These are phyloP conservation scores for Pollachius pollachius DNA, from an alignment of 2,113 vertebrate genomes.

Conservation along the genomic window DNA sequence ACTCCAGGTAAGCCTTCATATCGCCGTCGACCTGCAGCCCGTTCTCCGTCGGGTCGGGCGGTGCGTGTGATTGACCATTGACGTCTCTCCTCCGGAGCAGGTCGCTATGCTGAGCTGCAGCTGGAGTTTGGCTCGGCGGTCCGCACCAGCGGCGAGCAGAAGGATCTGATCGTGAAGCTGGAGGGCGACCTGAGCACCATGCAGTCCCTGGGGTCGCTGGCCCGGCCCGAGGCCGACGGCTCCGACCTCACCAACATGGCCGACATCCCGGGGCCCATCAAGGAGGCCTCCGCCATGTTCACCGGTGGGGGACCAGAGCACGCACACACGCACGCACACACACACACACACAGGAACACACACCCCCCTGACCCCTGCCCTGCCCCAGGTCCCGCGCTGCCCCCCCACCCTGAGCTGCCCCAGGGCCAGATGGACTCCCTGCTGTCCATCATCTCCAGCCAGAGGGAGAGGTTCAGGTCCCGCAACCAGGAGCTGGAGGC, in stretches of 20 bases:
- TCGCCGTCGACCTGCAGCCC: background rate
- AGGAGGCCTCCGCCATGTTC: slow-evolving; percentile 89
- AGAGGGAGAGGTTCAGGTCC: slow-evolving; percentile 90
- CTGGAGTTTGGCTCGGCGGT: slow-evolving; percentile 79
- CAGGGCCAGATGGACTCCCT: slow-evolving; percentile 93
- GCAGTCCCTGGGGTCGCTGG: slow-evolving; percentile 78
- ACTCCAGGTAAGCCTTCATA: too few relatives aligned
- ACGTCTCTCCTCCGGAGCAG: slow-evolving; percentile 56
- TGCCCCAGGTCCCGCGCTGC: slow-evolving; percentile 42
- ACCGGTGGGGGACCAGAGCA: slow-evolving; percentile 65
- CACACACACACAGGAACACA: too few relatives aligned
- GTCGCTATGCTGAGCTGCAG: slow-evolving; percentile 85
- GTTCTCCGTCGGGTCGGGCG: too few relatives aligned
- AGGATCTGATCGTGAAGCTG: slow-evolving; percentile 87
- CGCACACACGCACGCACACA: too few relatives aligned
- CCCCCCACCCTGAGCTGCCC: slow-evolving; percentile 72
- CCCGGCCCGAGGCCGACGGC: slow-evolving; percentile 83
- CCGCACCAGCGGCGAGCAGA: slow-evolving; percentile 79
- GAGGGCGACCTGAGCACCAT: slow-evolving; percentile 94
- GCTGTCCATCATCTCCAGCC: slow-evolving; percentile 97
- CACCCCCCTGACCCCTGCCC: too few relatives aligned
- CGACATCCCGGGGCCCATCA: slow-evolving; percentile 89
- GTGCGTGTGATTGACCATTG: too few relatives aligned
- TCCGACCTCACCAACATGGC: slow-evolving; percentile 73
- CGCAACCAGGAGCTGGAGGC: slow-evolving; percentile 94